Evolutionary conservation across 2,888 invertebrate genomes (phyloP), one percentile per base, ranked within the genome.

Genomic region (Leucozona laternaria): DNA sequence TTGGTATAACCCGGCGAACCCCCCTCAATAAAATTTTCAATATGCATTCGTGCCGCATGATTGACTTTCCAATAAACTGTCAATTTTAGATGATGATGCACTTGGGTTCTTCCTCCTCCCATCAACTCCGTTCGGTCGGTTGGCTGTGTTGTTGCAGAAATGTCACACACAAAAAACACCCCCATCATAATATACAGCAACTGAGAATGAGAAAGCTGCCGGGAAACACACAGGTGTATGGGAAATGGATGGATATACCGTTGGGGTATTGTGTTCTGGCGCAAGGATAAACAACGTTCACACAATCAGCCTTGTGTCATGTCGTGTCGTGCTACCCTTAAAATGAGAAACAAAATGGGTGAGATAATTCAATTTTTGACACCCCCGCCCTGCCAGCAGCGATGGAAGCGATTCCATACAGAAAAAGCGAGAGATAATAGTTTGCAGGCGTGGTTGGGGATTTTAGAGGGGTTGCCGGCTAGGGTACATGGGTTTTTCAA

Each of bases 321-420:
- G 20, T 60, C 17, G 37, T 34, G 20, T 22, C 11, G 50, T 64
- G 68, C 76, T 57, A 57, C 79, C 60, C 78, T 73, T 50, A 79
- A 87, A 87, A 88, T 85, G 81, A 78, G 76, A 79, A 72, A 87
- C 87, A 87, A 87, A 87, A 87, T 87, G 87, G 86, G 83, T 80
- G 75, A 80, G 73, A 64, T 88, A 88, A 88, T 88, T 85, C 66
- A 77, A 88, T 68, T 68, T 88, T 88, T 50, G 31, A 73, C 70
- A 72, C 57, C 68, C 50, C 78, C 79, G 10, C 25, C 15, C 53
- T 15, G 13, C 22, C 13, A 8, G 15, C 1, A 6, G 15, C 1
- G 2, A 53, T 71, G 78, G 75, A 71, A 83, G n/a, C 62, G 83
- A 82, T 88, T 84, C 57, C 73, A 53, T 20, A 66, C 22, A 64